Conservation (phyloP, 2,113 vertebrate genomes). For the Dascyllus trimaculatus region DNA sequence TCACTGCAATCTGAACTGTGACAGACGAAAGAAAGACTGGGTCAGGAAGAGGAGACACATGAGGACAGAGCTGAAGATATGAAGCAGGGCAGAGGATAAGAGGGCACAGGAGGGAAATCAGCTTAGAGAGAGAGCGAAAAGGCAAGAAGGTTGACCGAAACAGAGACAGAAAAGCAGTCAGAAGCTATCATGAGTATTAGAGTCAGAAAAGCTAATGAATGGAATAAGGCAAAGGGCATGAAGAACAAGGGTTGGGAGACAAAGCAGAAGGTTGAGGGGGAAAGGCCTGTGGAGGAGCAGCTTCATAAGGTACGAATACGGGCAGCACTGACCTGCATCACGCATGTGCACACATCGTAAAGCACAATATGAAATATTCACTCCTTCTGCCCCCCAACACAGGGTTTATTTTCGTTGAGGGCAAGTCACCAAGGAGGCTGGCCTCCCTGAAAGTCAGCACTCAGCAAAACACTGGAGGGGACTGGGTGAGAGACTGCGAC, state of each 20-base stretch:
- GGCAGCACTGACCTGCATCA: constrained; percentile 37
- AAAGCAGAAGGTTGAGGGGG: not conserved
- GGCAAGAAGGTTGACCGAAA: not conserved
- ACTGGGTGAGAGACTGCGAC: constrained; percentile 38
- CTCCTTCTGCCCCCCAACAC: constrained; percentile 69
- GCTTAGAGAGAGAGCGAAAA: constrained; percentile 23
- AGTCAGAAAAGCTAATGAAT: constrained; percentile 12
- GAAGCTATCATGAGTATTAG: not conserved
- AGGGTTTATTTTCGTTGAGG: constrained; percentile 69
- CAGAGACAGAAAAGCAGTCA: constrained; percentile 12
- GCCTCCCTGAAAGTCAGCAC: constrained; percentile 57
- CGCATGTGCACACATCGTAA: constrained; percentile 53
- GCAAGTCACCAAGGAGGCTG: constrained; percentile 51
- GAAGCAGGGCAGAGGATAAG: constrained; percentile 25
- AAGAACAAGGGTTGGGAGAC: not conserved
- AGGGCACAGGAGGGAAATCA: constrained; percentile 11
- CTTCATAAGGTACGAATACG: constrained; percentile 6
- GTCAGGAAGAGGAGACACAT: not conserved
- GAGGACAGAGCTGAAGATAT: not conserved
- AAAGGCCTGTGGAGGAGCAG: constrained; percentile 21
- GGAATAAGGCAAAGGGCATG: not conserved
- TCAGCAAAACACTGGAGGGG: constrained; percentile 58
- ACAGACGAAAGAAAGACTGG: constrained; percentile 23
- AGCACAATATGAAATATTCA: constrained; percentile 80
- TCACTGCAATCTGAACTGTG: constrained; percentile 25